These are phyloP conservation scores for Pelodytes ibericus DNA, from an alignment of 2,797 vertebrate species.

Conservation along the genomic window DNA sequence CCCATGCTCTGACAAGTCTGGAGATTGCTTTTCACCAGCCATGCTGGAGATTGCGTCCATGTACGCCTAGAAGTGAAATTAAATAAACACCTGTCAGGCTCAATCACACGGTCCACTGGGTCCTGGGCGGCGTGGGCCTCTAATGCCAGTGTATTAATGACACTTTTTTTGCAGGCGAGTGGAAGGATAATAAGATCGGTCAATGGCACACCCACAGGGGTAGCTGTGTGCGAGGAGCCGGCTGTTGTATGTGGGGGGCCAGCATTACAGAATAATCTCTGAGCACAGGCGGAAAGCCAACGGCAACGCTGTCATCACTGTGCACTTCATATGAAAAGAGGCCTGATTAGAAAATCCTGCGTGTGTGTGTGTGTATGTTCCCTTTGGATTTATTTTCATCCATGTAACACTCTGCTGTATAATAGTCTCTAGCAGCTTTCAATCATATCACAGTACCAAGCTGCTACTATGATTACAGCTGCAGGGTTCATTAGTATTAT, in stretches of 20 bases:
- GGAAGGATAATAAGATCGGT: slow-evolving; percentile 40
- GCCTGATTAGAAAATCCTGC: no score
- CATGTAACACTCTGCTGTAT: no score
- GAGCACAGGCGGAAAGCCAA: no score
- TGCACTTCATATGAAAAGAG: no score
- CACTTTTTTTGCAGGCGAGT: slow-evolving; percentile 7
- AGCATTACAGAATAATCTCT: no score
- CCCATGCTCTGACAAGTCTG: slow-evolving; percentile 45
- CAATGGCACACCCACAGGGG: not conserved
- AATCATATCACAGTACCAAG: no score
- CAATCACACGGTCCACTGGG: not conserved
- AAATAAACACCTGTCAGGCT: slow-evolving; percentile 50
- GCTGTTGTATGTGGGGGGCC: not conserved
- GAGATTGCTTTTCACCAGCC: slow-evolving; percentile 53
- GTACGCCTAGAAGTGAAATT: not conserved
- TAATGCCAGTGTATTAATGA: slow-evolving; percentile 25
- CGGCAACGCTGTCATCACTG: no score
- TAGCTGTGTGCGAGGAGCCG: not conserved
- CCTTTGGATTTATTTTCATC: no score
- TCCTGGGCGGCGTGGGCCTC: slow-evolving; percentile 10
- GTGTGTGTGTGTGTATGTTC: no score
- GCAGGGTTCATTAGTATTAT: no score
- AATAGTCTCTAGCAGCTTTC: no score
- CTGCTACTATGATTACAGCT: no score
- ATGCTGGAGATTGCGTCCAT: slow-evolving; percentile 7